phyloP scores from a whole-genome alignment of 2,888 invertebrate species.

The Helleia helle region DNA sequence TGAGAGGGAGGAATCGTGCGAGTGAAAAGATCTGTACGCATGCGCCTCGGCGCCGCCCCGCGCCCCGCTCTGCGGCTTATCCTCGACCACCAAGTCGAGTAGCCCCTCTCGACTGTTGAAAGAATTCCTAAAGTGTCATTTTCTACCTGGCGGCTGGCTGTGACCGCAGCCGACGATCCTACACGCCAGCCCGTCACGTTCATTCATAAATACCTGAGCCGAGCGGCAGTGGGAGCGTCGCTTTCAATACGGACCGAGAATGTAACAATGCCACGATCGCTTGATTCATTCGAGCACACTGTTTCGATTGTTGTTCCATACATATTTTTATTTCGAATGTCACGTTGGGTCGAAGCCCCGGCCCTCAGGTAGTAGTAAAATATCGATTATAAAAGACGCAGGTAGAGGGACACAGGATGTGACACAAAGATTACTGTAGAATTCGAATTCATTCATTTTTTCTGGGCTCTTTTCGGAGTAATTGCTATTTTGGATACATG shows the following conservation, averaged over 20 bases:
- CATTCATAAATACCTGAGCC: constrained; percentile 71
- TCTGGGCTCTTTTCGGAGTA: constrained; percentile 24
- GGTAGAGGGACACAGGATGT: constrained; percentile 46
- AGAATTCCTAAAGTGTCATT: constrained; percentile 70
- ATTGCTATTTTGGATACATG: constrained; percentile 9
- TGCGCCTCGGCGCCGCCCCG: constrained; percentile 65
- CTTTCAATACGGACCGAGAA: constrained; percentile 25
- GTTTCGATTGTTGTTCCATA: constrained; percentile 50
- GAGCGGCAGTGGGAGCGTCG: constrained; percentile 27
- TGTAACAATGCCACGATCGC: constrained; percentile 33
- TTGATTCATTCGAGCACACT: constrained; percentile 42
- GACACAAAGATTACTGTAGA: constrained; percentile 35
- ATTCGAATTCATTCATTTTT: constrained; percentile 41
- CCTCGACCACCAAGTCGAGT: constrained; percentile 55
- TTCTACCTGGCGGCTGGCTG: constrained; percentile 69
- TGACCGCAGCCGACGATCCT: constrained; percentile 54
- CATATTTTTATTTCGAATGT: constrained; percentile 47
- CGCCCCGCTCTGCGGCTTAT: constrained; percentile 71
- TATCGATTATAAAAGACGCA: constrained; percentile 42
- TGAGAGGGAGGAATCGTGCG: constrained; percentile 65
- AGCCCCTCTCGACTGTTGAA: constrained; percentile 63
- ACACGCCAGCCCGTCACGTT: constrained; percentile 61
- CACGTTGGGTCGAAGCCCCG: constrained; percentile 37
- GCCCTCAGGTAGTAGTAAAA: constrained; percentile 52
- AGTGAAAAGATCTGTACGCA: constrained; percentile 58